Conservation (phyloP, 2,113 vertebrate species). For the Paramisgurnus dabryanus region DNA sequence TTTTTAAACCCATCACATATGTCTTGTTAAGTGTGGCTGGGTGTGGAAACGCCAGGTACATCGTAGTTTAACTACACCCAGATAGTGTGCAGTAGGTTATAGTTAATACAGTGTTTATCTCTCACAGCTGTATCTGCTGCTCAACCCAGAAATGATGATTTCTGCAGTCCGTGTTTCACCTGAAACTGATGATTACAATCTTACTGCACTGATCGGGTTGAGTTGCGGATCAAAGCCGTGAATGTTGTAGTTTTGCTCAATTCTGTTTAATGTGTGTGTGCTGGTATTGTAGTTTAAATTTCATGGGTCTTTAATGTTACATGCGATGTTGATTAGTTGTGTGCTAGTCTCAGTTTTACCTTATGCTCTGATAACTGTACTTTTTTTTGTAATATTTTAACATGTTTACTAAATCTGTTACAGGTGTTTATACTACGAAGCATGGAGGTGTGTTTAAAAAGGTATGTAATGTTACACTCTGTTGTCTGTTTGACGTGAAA, state of each 20-base stretch:
- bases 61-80: too few relatives aligned
- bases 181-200: slow-evolving; percentile 48
- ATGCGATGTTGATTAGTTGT: too few relatives aligned
- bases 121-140: neutral
- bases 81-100: too few relatives aligned
- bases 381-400: neutral
- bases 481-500: neutral
- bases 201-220: slow-evolving; percentile 42
- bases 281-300: too few relatives aligned
- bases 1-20: too few relatives aligned
- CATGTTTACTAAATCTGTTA: neutral
- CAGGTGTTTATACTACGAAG: neutral
- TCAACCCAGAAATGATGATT: slow-evolving; percentile 68
- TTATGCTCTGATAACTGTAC: slow-evolving; percentile 65
- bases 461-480: neutral
- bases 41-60: too few relatives aligned
- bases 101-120: too few relatives aligned
- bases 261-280: slow-evolving; percentile 30
- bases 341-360: too few relatives aligned
- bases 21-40: too few relatives aligned
- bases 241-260: too few relatives aligned
- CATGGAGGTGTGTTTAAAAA: neutral
- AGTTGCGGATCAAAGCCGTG: neutral
- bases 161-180: slow-evolving; percentile 64
- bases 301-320: too few relatives aligned